Evolutionary conservation across 2,888 invertebrate species (phyloP).

Genomic region (Hetaerina titia): DNA sequence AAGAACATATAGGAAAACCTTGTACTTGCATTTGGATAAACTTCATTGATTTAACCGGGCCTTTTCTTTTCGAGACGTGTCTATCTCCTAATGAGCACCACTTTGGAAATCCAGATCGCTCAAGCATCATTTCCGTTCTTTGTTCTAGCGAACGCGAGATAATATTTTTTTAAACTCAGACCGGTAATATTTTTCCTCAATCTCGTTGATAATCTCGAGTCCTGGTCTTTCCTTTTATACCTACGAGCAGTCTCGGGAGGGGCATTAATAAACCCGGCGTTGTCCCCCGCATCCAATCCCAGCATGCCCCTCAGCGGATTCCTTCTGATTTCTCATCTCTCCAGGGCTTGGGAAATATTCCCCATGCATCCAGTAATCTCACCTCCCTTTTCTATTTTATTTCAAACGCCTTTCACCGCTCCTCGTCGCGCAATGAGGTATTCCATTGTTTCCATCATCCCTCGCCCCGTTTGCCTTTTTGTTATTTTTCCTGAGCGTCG

Average conservation of each 20-base stretch:
- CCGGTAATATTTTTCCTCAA: neutral
- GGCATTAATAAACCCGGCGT: neutral
- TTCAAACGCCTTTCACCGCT: constrained; percentile 33
- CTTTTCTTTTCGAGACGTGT: constrained; percentile 7
- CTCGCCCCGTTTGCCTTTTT: neutral
- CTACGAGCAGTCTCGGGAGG: neutral
- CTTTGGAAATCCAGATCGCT: neutral
- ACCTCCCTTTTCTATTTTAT: neutral
- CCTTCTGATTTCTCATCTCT: constrained; percentile 3
- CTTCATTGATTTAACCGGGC: neutral
- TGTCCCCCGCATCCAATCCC: constrained; percentile 27
- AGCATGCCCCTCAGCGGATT: neutral
- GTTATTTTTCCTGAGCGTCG: neutral
- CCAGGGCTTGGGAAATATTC: neutral
- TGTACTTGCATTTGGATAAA: neutral
- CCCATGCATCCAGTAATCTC: neutral
- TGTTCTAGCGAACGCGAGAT: neutral
- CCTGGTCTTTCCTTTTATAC: neutral
- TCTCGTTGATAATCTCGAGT: neutral
- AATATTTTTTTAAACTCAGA: neutral
- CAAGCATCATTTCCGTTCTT: neutral
- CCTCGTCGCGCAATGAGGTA: constrained; percentile 34
- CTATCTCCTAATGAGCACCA: neutral
- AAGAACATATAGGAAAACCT: no score
- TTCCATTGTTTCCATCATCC: neutral